phyloP scores from a whole-genome alignment of 2,888 invertebrate species.

The Caprella mutica region DNA sequence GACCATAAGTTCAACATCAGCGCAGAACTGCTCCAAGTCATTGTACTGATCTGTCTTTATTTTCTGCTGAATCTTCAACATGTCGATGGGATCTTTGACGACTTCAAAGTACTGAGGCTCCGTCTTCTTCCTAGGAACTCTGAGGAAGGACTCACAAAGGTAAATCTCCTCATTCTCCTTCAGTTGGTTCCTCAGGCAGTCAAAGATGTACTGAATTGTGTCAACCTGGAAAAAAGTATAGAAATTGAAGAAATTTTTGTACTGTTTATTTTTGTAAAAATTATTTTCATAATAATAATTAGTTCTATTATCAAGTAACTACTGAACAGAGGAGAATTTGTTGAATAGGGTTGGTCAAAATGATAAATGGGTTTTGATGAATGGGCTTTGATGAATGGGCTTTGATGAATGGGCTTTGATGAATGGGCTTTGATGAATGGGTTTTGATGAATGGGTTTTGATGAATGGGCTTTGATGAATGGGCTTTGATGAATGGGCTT shows the following conservation, averaged over 20 bases:
- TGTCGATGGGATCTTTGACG: constrained; percentile 82
- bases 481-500: too few species aligned
- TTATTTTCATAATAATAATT: neutral
- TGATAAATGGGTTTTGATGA: neutral
- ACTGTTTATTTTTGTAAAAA: neutral
- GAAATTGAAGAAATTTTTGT: neutral
- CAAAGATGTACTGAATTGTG: constrained; percentile 73
- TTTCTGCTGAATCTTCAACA: constrained; percentile 89
- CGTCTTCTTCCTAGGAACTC: constrained; percentile 85
- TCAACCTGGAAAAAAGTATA: constrained; percentile 38
- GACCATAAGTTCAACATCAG: constrained; percentile 80
- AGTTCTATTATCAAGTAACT: neutral
- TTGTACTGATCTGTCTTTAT: constrained; percentile 93
- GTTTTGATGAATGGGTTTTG: neutral
- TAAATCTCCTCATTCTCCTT: constrained; percentile 84
- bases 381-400: too few species aligned
- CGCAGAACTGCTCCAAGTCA: constrained; percentile 78
- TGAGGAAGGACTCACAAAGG: constrained; percentile 84
- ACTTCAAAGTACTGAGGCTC: constrained; percentile 78
- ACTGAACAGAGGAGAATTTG: neutral
- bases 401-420: neutral
- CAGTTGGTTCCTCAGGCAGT: constrained; percentile 76
- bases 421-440: too few species aligned
- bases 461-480: neutral
- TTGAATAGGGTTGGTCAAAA: neutral